Evolutionary conservation across 2,797 vertebrate species (phyloP).

Genomic region (Syncerus caffer): DNA sequence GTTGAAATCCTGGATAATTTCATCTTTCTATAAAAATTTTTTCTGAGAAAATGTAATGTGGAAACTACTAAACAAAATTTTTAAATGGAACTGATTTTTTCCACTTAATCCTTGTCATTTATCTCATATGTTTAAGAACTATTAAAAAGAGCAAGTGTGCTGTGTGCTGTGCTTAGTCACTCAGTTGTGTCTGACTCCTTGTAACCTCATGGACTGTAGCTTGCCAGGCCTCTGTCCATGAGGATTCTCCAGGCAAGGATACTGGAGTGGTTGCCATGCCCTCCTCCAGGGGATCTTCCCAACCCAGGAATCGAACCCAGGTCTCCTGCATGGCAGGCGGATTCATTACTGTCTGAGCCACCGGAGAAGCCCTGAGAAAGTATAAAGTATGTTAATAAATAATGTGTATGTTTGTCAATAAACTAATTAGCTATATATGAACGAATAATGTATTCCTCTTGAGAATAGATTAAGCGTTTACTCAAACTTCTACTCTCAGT

Average conservation of each 20-base stretch:
- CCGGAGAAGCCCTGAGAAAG: background rate
- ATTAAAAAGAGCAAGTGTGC: background rate
- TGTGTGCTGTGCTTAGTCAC: background rate
- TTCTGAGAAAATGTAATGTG: background rate
- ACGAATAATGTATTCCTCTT: background rate
- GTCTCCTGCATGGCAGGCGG: background rate
- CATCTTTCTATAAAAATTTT: background rate
- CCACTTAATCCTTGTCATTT: background rate
- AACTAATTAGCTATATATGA: background rate
- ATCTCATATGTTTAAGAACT: background rate
- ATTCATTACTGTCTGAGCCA: background rate
- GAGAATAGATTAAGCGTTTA: background rate
- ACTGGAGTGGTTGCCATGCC: background rate
- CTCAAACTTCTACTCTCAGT: background rate
- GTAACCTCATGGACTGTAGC: background rate
- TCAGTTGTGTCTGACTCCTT: fast-evolving
- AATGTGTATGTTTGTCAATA: background rate
- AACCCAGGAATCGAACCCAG: background rate
- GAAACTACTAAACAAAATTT: background rate
- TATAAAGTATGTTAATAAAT: background rate
- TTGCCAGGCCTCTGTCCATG: background rate
- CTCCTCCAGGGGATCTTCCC: background rate
- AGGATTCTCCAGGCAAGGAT: background rate
- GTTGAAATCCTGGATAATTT: background rate
- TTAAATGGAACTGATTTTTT: background rate